These are phyloP conservation scores for Asobara japonica DNA, from an alignment of 1,140 invertebrate species.

Conservation along the genomic window DNA sequence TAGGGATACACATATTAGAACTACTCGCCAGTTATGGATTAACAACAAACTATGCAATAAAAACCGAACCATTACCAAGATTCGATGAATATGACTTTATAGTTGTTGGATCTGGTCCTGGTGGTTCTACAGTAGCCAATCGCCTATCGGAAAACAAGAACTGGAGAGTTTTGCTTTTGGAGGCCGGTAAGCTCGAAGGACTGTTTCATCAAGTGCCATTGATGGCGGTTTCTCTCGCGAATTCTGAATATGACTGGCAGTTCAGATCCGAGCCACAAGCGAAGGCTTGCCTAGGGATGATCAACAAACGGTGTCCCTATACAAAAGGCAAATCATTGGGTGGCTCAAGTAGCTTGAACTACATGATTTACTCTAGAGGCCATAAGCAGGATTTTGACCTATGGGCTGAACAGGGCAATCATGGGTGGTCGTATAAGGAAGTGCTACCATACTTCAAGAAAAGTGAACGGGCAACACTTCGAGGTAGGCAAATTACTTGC, in stretches of 20 bases:
- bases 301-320: slow-evolving; percentile 55
- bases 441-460: slow-evolving; percentile 72
- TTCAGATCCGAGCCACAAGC: slow-evolving; percentile 71
- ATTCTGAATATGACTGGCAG: no score
- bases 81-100: slow-evolving; percentile 62
- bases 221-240: slow-evolving; percentile 62
- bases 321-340: slow-evolving; percentile 72
- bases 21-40: background rate
- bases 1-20: background rate
- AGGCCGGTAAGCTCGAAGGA: slow-evolving; percentile 62
- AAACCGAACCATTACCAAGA: slow-evolving; percentile 30
- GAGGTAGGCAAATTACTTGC: slow-evolving; percentile 56
- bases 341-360: slow-evolving; percentile 80
- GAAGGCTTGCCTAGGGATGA: slow-evolving; percentile 73
- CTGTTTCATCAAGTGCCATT: slow-evolving; percentile 66
- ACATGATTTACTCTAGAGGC: slow-evolving; percentile 83
- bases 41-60: slow-evolving; percentile 28
- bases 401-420: slow-evolving; percentile 74
- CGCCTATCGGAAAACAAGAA: slow-evolving; percentile 66
- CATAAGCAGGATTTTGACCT: slow-evolving; percentile 78
- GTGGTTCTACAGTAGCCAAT: slow-evolving; percentile 71
- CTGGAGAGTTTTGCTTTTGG: slow-evolving; percentile 67
- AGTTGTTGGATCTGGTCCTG: slow-evolving; percentile 71
- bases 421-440: slow-evolving; percentile 74
- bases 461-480: slow-evolving; percentile 67